Evolutionary conservation across 2,113 vertebrate species (phyloP), one percentile per base, ranked within the genome.

Genomic region (Triplophysa dalaica): DNA sequence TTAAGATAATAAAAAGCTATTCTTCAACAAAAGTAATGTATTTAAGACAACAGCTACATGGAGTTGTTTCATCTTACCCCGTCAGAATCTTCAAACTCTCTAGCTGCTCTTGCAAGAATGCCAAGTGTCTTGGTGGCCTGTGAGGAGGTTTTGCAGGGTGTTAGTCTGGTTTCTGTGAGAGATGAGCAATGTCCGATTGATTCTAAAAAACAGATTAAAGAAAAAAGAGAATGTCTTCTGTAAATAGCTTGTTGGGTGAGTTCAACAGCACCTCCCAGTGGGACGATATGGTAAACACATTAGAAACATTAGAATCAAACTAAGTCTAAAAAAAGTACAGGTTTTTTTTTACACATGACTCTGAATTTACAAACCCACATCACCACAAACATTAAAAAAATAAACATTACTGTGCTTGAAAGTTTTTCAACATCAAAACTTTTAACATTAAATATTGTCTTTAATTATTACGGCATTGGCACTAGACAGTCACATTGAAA

Each of bases 11-110:
- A 11, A 45, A 45, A 45, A 45, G 11, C 43, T 12, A 12, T 45
- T 45, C 43, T 45, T 45, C 11, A 11, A 45, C 10, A 45, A 45
- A 9, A 45, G 43, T 3, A 12, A 12, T 12, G 11, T 11, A 12
- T 45, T 45, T 45, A 12, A 45, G 43, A 45, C 43, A 45, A 9
- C 43, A 45, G 10, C 43, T 43, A 43, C 41, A 43, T 12, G 11
- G 41, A 13, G 11, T 38, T 56, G 24, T 69, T 61, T 16, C 38
- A 5, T 67, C 50, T 67, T 66, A 83, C 78, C 77, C 33, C 86
- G 78, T 85, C 88, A 0, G 85, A 86, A 84, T 86, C 85, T 77
- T 92, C 90, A 86, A 93, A 93, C 75, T 94, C 93, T n/a, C 83
- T 89, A 0, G 85, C 79, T 33, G 93, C 93, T 74, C 86, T 85